Conservation (phyloP, 2,797 vertebrate species). For the Phataginus tricuspis region DNA sequence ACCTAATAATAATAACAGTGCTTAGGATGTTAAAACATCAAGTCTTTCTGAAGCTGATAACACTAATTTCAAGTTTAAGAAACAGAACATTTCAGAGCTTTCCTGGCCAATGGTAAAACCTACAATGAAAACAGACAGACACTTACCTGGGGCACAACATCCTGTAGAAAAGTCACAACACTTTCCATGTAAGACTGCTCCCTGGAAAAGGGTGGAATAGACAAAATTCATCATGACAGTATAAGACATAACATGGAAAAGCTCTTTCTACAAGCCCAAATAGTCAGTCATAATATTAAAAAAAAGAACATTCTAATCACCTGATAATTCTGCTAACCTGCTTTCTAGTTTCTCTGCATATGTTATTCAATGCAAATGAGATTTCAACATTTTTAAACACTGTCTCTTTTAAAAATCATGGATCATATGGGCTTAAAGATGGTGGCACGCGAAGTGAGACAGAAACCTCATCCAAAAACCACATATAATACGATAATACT, state of each 20-base stretch:
- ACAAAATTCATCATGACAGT: constrained; percentile 26
- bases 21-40: not conserved
- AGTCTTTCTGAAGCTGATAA: not conserved
- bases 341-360: not conserved
- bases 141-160: constrained; percentile 97
- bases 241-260: not conserved
- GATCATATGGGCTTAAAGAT: no score
- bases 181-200: constrained; percentile 99
- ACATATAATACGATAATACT: no score
- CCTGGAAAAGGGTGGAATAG: constrained; percentile 85
- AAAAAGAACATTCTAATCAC: not conserved
- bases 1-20: not conserved
- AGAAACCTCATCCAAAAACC: no score
- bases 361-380: not conserved
- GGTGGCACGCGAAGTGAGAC: no score
- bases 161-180: constrained; percentile 98
- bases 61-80: not conserved
- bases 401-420: constrained; percentile 13
- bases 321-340: not conserved
- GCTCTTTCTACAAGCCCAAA: not conserved
- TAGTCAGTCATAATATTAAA: not conserved
- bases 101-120: not conserved
- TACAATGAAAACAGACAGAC: not conserved
- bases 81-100: not conserved
- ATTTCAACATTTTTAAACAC: constrained; percentile 26